Conservation (phyloP, 2,797 vertebrate species). For the Myotis vivesi region DNA sequence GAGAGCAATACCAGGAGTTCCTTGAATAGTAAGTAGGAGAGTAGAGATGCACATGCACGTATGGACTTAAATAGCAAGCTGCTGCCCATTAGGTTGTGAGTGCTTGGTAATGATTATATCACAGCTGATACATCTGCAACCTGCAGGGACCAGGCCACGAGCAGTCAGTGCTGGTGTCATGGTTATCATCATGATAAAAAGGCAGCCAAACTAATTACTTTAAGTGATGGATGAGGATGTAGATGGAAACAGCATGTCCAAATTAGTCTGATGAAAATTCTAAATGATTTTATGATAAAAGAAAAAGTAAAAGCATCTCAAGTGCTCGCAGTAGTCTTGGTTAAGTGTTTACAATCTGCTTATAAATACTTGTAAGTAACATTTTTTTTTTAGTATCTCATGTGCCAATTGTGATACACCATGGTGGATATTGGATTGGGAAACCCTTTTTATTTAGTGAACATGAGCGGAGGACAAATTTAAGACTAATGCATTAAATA, state of each 20-base stretch:
- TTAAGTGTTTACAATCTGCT: constrained; percentile 33
- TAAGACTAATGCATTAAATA: constrained; percentile 62
- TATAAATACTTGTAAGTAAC: constrained; percentile 12
- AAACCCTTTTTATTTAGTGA: constrained; percentile 56
- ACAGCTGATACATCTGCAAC: constrained; percentile 47
- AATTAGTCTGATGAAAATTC: constrained; percentile 60
- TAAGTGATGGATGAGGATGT: not conserved
- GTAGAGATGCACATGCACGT: not conserved
- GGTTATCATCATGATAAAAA: constrained; percentile 53
- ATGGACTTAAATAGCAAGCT: constrained; percentile 20
- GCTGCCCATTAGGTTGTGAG: constrained; percentile 34
- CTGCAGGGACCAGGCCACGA: not conserved
- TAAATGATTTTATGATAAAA: constrained; percentile 45
- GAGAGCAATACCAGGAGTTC: not conserved
- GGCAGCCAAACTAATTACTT: constrained; percentile 59
- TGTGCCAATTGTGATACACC: not conserved
- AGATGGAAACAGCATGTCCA: not conserved
- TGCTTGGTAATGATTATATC: constrained; percentile 52
- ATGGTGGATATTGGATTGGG: not conserved
- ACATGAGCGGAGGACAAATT: constrained; percentile 57
- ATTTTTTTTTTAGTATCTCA: not conserved
- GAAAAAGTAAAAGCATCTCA: not conserved
- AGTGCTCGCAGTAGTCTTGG: not conserved
- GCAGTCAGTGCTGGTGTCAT: constrained; percentile 27
- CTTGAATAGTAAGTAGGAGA: not conserved